Evolutionary conservation across 2,797 vertebrate species (phyloP), one percentile per base, ranked within the genome.

Genomic region (Trachurus trachurus): DNA sequence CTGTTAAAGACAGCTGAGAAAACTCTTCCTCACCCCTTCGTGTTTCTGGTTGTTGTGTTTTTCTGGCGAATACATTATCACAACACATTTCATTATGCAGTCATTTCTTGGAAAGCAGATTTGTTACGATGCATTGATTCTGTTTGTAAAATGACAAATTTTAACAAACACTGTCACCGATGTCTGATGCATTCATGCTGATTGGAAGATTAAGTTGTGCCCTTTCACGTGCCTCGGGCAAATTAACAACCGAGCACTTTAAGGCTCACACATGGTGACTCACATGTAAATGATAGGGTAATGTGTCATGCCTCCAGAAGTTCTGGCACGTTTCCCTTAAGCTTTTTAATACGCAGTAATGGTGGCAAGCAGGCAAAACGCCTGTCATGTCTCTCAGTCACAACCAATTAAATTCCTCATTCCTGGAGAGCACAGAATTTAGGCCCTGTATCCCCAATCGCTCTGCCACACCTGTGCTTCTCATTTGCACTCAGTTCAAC

Each of bases 1-100:
- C 78, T 83, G 87, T 70, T 86, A 65, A 80, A 87, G 81, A 89
- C 84, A 85, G 82, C 85, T 71, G 86, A 86, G 81, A 76, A 89
- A 88, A 87, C 63, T 49, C 64, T 58, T 78, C 39, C 61, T 61
- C 54, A 10, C 69, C 66, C 66, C 21, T 63, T 75, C 67, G 68
- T 60, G 74, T 74, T 56, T 65, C 12, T 49, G 17, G 56, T 52
- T 71, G n/a, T 29, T 69, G 56, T 64, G 56, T 56, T 84, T 53
- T 75, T 71, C 60, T 63, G 19, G 7, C 54, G 40, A 68, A 71
- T 74, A 59, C 68, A 79, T 84, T 22, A 75, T 54, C 66, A 34
- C 67, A 71, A 80, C 47, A 39, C 13, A 13, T 34, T 4, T 59
- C 8, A 70, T 52, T 74, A 34, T 67, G 29, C 62, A 50, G 69